These are phyloP conservation scores for Potorous gilbertii DNA, from an alignment of 2,797 vertebrate genomes.

Conservation along the genomic window DNA sequence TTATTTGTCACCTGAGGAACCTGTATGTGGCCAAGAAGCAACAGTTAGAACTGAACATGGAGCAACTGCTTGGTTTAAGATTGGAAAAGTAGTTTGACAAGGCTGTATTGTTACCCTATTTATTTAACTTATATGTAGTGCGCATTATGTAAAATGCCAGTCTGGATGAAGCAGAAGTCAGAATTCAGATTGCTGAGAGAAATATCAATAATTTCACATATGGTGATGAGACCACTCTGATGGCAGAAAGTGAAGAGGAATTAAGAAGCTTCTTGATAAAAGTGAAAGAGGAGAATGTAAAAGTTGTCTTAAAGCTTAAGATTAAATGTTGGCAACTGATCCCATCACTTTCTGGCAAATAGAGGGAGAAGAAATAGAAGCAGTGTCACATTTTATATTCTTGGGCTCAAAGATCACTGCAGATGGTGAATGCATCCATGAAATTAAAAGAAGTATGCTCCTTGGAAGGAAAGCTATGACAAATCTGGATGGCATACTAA, in stretches of 20 bases:
- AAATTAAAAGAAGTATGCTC: not conserved
- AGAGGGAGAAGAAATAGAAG: not conserved
- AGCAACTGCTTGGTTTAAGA: not conserved
- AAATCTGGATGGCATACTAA: not conserved
- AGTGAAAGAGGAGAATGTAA: not conserved
- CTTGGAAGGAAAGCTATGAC: not conserved
- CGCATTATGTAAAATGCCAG: not conserved
- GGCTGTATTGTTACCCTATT: not conserved
- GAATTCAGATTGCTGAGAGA: not conserved
- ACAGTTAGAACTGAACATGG: not conserved
- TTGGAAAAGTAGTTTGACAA: not conserved
- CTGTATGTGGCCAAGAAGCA: not conserved
- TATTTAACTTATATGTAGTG: not conserved
- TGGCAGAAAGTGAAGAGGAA: not conserved
- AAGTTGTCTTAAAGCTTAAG: not conserved
- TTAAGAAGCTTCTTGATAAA: not conserved
- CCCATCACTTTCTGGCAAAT: not conserved
- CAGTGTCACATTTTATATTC: not conserved
- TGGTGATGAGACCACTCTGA: not conserved
- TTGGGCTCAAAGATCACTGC: not conserved
- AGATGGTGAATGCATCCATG: not conserved
- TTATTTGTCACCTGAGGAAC: not conserved
- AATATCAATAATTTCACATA: not conserved
- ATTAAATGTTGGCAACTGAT: not conserved
- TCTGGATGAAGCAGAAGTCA: not conserved